Evolutionary conservation across 2,888 invertebrate genomes (phyloP), one percentile per base, ranked within the genome.

Genomic region (Sminthurinus aureus): DNA sequence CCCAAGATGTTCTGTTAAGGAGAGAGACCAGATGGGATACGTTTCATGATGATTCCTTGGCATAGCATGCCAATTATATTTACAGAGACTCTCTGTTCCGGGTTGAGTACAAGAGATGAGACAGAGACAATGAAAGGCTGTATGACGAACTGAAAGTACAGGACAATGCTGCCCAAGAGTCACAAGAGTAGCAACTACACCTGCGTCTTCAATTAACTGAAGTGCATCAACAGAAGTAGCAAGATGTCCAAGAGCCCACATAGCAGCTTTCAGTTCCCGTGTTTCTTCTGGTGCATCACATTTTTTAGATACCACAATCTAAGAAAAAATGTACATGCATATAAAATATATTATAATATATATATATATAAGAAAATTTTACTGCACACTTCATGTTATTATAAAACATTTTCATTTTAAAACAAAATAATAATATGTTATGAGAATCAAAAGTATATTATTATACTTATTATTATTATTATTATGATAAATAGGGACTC

Each of bases 201-300:
- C 91, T 73, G 93, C 91, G 64, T 92, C 92, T 89, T 93, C 92
- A 52, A 98, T 91, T 89, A 94, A 93, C 79, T 94, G 93, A 12
- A 96, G 92, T 4, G 98, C 98, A 87, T 93, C 92, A 0, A 93
- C 91, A 11, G 96, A 95, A 0, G 94, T 94, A 1, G 94, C 95
- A 15, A 96, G 93, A 90, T 97, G 96, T 20, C 96, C 96, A 79
- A 92, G 89, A 0, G 96, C 95, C 98, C 98, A 98, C 0, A 98
- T 91, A 0, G 97, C 95, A 9, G 96, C 93, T 90, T 98, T 98
- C 71, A 97, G 90, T 86, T 95, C 94, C 74, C 95, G 91, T 81
- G 96, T 93, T 88, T 95, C 94, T 85, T 93, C 92, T 80, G 94
- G 94, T 15, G 93, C 93, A 2, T 91, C 90, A 89, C 93, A 94